Evolutionary conservation across 2,888 invertebrate genomes (phyloP).

Genomic region (Lottia scabra): DNA sequence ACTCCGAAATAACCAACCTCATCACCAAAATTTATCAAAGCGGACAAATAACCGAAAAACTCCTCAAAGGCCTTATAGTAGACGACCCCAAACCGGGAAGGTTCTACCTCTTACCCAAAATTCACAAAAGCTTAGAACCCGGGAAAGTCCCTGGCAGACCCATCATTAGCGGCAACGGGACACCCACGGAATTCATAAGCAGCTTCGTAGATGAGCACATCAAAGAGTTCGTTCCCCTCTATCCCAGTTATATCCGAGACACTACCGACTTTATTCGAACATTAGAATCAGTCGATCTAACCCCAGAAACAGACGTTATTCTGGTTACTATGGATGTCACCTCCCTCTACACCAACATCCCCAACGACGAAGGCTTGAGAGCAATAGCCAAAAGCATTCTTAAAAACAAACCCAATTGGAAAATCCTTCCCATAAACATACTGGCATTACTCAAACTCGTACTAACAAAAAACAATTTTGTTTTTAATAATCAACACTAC

Average conservation of each 20-base stretch:
- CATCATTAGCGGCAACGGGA: too few species aligned
- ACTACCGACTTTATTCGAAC: background rate
- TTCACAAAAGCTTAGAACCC: too few species aligned
- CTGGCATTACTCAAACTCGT: conserved; percentile 13
- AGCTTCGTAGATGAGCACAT: background rate
- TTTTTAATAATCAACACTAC: conserved; percentile 25
- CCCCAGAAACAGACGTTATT: background rate
- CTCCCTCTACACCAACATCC: conserved; percentile 25
- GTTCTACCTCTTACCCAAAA: too few species aligned
- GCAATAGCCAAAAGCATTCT: conserved; percentile 12
- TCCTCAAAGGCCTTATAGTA: too few species aligned
- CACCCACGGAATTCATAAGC: too few species aligned
- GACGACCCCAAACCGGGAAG: too few species aligned
- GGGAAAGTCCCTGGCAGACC: too few species aligned
- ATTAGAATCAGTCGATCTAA: background rate
- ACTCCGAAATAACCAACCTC: too few species aligned
- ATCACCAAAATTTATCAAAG: too few species aligned
- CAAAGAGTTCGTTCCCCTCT: background rate
- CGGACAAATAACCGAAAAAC: too few species aligned
- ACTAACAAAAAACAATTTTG: conserved; percentile 22
- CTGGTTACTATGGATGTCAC: conserved; percentile 25
- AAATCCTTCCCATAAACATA: background rate
- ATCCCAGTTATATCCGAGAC: background rate
- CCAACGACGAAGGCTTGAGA: conserved; percentile 20
- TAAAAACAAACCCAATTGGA: conserved; percentile 15